Conservation (phyloP, 2,113 vertebrate species). For the Diglossa brunneiventris region DNA sequence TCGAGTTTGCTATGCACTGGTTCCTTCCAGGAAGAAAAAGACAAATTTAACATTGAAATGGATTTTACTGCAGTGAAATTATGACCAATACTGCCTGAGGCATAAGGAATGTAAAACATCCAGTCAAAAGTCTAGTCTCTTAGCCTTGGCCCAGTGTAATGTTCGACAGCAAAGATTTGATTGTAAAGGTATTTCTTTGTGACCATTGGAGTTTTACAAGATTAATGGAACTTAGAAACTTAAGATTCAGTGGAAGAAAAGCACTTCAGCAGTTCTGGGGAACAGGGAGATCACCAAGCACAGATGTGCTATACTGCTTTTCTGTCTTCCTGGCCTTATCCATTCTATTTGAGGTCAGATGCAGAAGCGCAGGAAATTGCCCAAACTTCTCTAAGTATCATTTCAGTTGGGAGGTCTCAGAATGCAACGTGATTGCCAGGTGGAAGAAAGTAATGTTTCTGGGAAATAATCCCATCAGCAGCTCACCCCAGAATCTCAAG, state of each 20-base stretch:
- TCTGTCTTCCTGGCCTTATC: background rate
- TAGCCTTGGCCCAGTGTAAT: background rate
- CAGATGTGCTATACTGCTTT: background rate
- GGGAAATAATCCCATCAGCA: background rate
- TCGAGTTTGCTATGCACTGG: background rate
- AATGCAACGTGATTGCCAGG: background rate
- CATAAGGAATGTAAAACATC: background rate
- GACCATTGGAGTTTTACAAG: background rate
- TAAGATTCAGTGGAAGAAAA: background rate
- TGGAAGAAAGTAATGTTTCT: background rate
- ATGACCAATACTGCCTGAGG: background rate
- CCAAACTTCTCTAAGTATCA: background rate
- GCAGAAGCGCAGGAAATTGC: background rate
- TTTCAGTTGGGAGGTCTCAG: background rate
- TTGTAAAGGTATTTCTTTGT: background rate
- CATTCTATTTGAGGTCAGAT: background rate
- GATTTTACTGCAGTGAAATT: background rate
- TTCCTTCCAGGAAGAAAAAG: background rate
- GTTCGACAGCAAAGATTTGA: background rate
- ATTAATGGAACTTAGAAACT: background rate
- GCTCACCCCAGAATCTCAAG: background rate
- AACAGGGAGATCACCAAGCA: background rate
- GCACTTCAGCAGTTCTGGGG: background rate
- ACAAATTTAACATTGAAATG: background rate
- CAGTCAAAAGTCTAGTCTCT: background rate